Conservation (phyloP, 2,888 invertebrate genomes). For the Zaprionus bogoriensis region DNA sequence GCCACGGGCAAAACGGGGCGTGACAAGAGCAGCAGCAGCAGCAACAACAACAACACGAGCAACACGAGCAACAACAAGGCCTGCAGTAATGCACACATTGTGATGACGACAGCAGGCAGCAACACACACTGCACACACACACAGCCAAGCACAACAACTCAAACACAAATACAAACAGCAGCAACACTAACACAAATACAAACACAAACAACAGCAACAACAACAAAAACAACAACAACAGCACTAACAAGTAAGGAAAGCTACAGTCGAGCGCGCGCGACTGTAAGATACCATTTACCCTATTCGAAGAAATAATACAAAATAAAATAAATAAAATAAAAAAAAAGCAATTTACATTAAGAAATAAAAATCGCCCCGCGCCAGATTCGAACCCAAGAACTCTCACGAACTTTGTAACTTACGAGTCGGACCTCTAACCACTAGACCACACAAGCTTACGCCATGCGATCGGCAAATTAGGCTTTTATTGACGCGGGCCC, state of each 20-base stretch:
- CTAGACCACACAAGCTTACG: too few species aligned
- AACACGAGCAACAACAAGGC: conserved; percentile 31
- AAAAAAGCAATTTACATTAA: too few species aligned
- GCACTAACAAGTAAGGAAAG: neutral
- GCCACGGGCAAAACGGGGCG: conserved; percentile 13
- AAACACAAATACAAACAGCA: conserved; percentile 14
- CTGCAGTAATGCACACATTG: conserved; percentile 56
- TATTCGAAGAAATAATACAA: too few species aligned
- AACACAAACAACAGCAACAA: neutral
- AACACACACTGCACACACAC: conserved; percentile 29
- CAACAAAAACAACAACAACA: neutral
- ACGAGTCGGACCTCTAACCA: too few species aligned
- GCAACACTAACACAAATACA: conserved; percentile 1
- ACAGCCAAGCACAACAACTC: conserved; percentile 19
- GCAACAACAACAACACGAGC: conserved; percentile 5
- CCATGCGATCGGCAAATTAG: too few species aligned
- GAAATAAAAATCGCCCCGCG: too few species aligned
- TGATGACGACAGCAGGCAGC: conserved; percentile 52
- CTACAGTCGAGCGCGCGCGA: too few species aligned
- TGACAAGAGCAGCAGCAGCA: conserved; percentile 21
- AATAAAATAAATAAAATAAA: too few species aligned
- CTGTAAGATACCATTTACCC: too few species aligned
- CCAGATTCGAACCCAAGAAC: too few species aligned
- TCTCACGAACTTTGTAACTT: too few species aligned
- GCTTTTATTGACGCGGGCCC: too few species aligned